phyloP scores from a whole-genome alignment of 1,140 invertebrate species.

The Drosophila insularis region DNA sequence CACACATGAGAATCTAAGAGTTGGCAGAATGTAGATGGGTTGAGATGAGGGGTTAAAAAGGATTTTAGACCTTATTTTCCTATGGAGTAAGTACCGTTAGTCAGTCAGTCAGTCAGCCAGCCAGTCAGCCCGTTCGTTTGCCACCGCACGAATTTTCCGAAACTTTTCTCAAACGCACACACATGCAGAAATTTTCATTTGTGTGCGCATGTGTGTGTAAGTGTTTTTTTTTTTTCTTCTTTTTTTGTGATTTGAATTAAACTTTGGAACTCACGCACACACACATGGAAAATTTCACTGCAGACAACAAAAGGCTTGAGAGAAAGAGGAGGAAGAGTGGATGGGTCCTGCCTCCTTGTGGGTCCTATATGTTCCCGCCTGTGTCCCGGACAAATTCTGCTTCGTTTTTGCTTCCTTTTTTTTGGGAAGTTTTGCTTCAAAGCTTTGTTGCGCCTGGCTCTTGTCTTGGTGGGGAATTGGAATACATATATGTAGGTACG shows the following conservation, averaged over 20 bases:
- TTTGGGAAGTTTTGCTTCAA: constrained; percentile 73
- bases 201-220: constrained; percentile 60
- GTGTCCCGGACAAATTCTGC: background rate
- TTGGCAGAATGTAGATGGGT: no score
- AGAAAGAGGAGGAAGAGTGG: constrained; percentile 11
- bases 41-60: constrained; percentile 43
- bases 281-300: constrained; percentile 74
- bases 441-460: constrained; percentile 58
- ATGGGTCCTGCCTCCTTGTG: constrained; percentile 31
- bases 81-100: constrained; percentile 40
- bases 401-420: constrained; percentile 49
- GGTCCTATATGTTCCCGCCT: constrained; percentile 29
- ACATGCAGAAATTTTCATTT: constrained; percentile 50
- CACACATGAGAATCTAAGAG: background rate
- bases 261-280: constrained; percentile 63
- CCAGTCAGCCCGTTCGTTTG: constrained; percentile 37
- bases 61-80: constrained; percentile 77
- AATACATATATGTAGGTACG: constrained; percentile 23
- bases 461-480: constrained; percentile 25
- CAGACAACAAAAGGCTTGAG: constrained; percentile 76
- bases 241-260: constrained; percentile 78
- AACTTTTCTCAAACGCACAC: constrained; percentile 69
- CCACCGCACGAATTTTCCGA: constrained; percentile 73
- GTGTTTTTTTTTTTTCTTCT: constrained; percentile 1
- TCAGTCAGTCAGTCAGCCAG: constrained; percentile 2